Evolutionary conservation across 2,888 invertebrate species (phyloP).

Genomic region (Hydrotaea cyrtoneurina): DNA sequence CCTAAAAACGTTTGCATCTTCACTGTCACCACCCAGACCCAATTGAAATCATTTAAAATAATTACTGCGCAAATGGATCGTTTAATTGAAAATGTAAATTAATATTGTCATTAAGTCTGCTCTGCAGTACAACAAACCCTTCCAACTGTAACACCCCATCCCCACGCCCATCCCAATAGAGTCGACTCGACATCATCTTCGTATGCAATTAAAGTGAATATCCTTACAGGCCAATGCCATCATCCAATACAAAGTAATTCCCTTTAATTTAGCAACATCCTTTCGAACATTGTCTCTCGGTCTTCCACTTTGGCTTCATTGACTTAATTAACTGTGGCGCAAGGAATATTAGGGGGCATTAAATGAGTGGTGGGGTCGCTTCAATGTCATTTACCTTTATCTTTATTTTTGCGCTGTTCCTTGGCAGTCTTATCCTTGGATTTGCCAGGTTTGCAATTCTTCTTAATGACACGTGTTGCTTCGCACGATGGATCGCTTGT

Average conservation of each 20-base stretch:
- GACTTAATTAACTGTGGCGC: constrained; percentile 5
- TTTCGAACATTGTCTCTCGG: neutral
- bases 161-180: neutral
- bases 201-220: constrained; percentile 42
- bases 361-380: neutral
- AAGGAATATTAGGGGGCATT: neutral
- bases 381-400: constrained; percentile 80
- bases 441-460: constrained; percentile 91
- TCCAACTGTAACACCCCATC: no score
- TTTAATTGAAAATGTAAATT: constrained; percentile 50
- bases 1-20: no score
- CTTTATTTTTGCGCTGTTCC: constrained; percentile 81
- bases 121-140: neutral
- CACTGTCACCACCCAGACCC: no score
- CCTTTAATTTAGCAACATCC: constrained; percentile 23
- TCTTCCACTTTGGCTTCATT: neutral
- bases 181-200: neutral
- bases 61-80: neutral
- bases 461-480: constrained; percentile 90
- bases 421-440: constrained; percentile 82
- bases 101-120: constrained; percentile 48
- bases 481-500: constrained; percentile 92
- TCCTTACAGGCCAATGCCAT: constrained; percentile 24
- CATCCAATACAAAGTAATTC: neutral
- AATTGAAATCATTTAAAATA: neutral